Evolutionary conservation across 2,113 vertebrate genomes (phyloP).

Genomic region (Mellivora capensis): DNA sequence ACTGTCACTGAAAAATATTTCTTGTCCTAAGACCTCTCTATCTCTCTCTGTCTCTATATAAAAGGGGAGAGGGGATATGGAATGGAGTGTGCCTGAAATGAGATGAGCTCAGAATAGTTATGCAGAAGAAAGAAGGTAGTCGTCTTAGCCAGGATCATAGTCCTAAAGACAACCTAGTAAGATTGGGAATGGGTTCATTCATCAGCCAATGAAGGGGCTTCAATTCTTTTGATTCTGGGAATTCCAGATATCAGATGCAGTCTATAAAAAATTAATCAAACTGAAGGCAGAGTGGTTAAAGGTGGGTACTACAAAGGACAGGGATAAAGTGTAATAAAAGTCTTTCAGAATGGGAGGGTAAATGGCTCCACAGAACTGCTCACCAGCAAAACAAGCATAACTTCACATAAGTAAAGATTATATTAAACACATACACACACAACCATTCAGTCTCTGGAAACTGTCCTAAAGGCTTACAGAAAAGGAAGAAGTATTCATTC

Average conservation of each 20-base stretch:
- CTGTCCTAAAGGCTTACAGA: not conserved
- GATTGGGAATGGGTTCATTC: not conserved
- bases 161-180: not conserved
- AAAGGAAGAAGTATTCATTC: not conserved
- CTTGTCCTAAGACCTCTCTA: not conserved
- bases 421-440: not conserved
- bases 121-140: not conserved
- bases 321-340: not conserved
- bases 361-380: not conserved
- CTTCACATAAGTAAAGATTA: not conserved
- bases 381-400: not conserved
- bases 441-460: not conserved
- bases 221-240: not conserved
- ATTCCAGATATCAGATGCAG: not conserved
- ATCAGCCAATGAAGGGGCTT: not conserved
- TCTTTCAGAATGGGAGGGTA: not conserved
- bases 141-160: not conserved
- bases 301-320: not conserved
- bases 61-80: not conserved
- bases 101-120: not conserved
- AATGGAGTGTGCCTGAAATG: not conserved
- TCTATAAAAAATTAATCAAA: not conserved
- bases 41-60: not conserved
- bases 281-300: not conserved
- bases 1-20: not conserved